Conservation (phyloP, 2,113 vertebrate species). For the Tupaia chinensis region DNA sequence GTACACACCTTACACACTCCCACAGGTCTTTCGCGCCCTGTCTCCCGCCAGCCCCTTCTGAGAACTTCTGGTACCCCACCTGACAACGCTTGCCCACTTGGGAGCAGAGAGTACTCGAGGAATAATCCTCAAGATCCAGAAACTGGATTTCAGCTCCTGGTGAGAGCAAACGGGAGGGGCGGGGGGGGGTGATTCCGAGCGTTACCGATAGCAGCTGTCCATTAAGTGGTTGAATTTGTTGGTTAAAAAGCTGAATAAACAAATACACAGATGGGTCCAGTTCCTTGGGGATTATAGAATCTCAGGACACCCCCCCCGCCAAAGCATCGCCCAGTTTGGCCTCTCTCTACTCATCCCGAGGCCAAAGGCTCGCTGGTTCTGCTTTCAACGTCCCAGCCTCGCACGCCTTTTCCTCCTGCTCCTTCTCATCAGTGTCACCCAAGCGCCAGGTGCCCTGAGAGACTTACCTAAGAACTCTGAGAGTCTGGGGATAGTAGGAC, state of each 20-base stretch:
- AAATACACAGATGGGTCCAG: constrained; percentile 65
- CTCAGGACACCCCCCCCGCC: background rate
- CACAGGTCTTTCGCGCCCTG: background rate
- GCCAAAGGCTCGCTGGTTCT: background rate
- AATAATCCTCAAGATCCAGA: constrained; percentile 48
- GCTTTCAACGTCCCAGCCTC: background rate
- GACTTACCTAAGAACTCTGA: constrained; percentile 16
- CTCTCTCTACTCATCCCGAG: background rate
- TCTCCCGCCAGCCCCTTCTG: background rate
- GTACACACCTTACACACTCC: background rate
- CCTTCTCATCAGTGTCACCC: background rate
- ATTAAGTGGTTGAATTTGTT: constrained; percentile 68
- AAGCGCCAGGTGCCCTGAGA: background rate
- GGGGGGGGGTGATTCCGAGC: background rate
- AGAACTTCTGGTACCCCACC: background rate
- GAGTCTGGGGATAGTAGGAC: constrained; percentile 5
- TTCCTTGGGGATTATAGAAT: constrained; percentile 43
- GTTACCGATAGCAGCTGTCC: constrained; percentile 66
- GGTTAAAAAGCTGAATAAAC: constrained; percentile 72
- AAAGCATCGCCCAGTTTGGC: background rate
- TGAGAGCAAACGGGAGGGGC: background rate
- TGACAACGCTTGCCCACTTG: constrained; percentile 32
- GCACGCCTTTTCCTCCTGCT: background rate
- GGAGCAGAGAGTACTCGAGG: constrained; percentile 40
- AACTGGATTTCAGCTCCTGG: constrained; percentile 65